Percentiles rank a stretch among this genome's conserved stretches.
Evolutionary conservation across 2,888 invertebrate species (phyloP).

Genomic region (Synanthedon vespiformis): DNA sequence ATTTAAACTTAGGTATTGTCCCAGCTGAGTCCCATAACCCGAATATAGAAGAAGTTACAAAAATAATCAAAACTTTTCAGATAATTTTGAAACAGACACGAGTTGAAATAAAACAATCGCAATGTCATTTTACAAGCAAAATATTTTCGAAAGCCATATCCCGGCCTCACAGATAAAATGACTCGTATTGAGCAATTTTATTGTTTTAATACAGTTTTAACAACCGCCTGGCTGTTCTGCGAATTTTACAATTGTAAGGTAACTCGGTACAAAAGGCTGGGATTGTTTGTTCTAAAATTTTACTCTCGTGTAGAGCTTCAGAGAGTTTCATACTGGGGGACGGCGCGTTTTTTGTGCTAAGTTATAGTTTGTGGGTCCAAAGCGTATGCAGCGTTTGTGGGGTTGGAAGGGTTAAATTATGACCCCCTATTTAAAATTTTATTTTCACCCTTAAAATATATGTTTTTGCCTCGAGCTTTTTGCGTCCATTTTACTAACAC

Average conservation of each 20-base stretch:
- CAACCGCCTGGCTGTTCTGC: slow-evolving; percentile 30
- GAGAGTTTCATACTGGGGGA: slow-evolving; percentile 6
- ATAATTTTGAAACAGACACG: background rate
- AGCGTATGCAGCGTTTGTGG: slow-evolving; percentile 28
- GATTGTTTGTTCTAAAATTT: slow-evolving; percentile 4
- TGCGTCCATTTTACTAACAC: slow-evolving; percentile 29
- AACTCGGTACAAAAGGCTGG: slow-evolving; percentile 23
- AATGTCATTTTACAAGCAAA: slow-evolving; percentile 17
- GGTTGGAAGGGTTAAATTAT: slow-evolving; percentile 50
- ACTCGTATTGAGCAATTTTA: slow-evolving; percentile 43
- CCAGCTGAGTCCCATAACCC: too few relatives aligned
- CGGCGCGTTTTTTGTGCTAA: slow-evolving; percentile 20
- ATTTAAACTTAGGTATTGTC: too few relatives aligned
- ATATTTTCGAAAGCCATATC: slow-evolving; percentile 29
- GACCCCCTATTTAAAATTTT: slow-evolving; percentile 51
- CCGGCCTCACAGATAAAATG: slow-evolving; percentile 15
- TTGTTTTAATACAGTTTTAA: slow-evolving; percentile 57
- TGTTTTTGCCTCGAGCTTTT: slow-evolving; percentile 19
- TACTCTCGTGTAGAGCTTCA: background rate
- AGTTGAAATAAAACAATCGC: background rate
- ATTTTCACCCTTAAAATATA: slow-evolving; percentile 34
- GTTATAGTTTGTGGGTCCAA: slow-evolving; percentile 28
- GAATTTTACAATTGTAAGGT: slow-evolving; percentile 42
- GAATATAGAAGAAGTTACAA: too few relatives aligned
- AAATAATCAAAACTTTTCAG: too few relatives aligned